Percentiles rank a stretch among this genome's conserved stretches.
Conservation (phyloP, 2,797 vertebrate genomes). For the Helostoma temminkii region DNA sequence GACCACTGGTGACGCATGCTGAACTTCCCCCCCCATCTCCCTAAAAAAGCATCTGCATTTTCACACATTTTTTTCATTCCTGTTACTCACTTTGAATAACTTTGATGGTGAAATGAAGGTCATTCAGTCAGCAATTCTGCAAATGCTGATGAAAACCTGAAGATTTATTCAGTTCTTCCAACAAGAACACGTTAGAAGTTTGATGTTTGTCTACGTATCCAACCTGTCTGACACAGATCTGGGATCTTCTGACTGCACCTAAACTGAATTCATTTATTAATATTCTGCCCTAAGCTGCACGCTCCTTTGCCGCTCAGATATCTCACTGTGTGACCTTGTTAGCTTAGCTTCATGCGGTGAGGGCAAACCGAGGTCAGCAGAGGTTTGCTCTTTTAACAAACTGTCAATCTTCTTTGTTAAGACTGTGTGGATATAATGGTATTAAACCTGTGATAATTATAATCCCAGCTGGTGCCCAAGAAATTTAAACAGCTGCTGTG, state of each 20-base stretch:
- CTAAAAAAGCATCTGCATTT: constrained; percentile 24
- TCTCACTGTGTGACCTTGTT: constrained; percentile 51
- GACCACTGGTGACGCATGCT: constrained; percentile 41
- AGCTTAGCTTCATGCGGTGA: constrained; percentile 53
- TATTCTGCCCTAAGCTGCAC: constrained; percentile 25
- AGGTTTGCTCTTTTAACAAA: constrained; percentile 63
- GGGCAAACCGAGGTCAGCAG: constrained; percentile 57
- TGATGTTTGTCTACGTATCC: too few relatives aligned
- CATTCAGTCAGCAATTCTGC: too few relatives aligned
- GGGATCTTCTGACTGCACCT: constrained; percentile 7
- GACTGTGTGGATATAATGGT: constrained; percentile 46
- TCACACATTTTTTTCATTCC: constrained; percentile 19
- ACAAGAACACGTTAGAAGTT: too few relatives aligned
- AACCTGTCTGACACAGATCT: constrained; percentile 6
- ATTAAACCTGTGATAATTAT: constrained; percentile 52
- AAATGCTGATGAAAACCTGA: too few relatives aligned
- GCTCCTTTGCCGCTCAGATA: constrained; percentile 10
- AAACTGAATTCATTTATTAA: constrained; percentile 43
- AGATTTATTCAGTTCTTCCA: too few relatives aligned
- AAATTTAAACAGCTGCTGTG: constrained; percentile 53
- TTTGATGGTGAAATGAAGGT: too few relatives aligned
- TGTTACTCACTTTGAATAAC: too few relatives aligned
- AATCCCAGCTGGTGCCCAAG: constrained; percentile 46
- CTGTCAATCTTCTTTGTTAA: constrained; percentile 55
- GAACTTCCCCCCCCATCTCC: neutral